Percentiles rank a stretch among this genome's conserved stretches.
Conservation (phyloP, 1,140 invertebrate genomes). For the Holcopasites calliopsidis region DNA sequence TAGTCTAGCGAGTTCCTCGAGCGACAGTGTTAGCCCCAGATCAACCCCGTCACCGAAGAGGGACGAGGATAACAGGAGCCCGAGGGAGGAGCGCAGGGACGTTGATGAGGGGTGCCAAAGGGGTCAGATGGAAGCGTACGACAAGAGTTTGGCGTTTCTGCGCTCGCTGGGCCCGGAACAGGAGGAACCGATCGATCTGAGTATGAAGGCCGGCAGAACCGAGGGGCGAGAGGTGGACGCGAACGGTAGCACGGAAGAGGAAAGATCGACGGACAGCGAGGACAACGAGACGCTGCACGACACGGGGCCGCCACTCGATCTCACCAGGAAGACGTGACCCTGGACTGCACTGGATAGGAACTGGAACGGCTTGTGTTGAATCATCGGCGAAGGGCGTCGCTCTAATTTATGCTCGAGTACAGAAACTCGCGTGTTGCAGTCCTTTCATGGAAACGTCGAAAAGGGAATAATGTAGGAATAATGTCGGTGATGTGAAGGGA, state of each 20-base stretch:
- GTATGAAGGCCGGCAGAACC: constrained; percentile 82
- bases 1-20: constrained; percentile 71
- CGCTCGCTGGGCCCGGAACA: constrained; percentile 76
- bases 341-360: constrained; percentile 44
- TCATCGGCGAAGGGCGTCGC: constrained; percentile 15
- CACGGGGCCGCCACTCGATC: constrained; percentile 83
- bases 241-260: constrained; percentile 54
- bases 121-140: constrained; percentile 52
- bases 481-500: neutral
- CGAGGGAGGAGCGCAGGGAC: constrained; percentile 8
- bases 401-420: neutral
- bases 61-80: constrained; percentile 37
- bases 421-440: constrained; percentile 2
- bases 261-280: constrained; percentile 73
- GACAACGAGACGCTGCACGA: constrained; percentile 62
- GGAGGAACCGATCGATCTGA: constrained; percentile 89
- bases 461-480: constrained; percentile 3
- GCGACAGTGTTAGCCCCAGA: constrained; percentile 71
- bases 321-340: constrained; percentile 82
- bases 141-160: constrained; percentile 73
- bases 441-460: neutral
- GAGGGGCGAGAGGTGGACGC: constrained; percentile 68
- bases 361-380: constrained; percentile 15
- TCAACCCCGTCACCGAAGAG: constrained; percentile 73
- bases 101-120: constrained; percentile 14